Percentiles rank a stretch among this genome's conserved stretches.
Evolutionary conservation across 1,140 invertebrate genomes (phyloP).

Genomic region (Helicoverpa zea): DNA sequence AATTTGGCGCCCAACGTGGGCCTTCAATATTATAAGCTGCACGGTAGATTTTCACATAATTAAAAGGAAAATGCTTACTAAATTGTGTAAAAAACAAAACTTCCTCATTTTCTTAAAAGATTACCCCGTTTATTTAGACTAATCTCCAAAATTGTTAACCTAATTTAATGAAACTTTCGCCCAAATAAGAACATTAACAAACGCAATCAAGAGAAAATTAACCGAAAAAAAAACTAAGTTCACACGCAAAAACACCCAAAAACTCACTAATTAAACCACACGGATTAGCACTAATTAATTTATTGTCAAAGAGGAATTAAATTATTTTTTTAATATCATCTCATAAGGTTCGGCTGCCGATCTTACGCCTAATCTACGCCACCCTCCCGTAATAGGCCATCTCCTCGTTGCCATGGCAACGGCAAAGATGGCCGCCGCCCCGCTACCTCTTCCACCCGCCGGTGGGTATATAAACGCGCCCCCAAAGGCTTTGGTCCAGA

Average conservation of each 20-base stretch:
- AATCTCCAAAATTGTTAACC: constrained; percentile 37
- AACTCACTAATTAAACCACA: constrained; percentile 38
- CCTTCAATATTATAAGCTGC: background rate
- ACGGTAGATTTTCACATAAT: background rate
- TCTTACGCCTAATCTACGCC: constrained; percentile 83
- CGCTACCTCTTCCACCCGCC: constrained; percentile 64
- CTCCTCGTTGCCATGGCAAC: constrained; percentile 82
- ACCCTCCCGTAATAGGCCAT: constrained; percentile 85
- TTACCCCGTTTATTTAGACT: constrained; percentile 20
- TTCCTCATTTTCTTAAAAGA: constrained; percentile 9
- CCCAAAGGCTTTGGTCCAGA: constrained; percentile 65
- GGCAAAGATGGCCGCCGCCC: constrained; percentile 77
- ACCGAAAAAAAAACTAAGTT: background rate
- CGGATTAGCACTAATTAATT: constrained; percentile 45
- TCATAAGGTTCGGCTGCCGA: constrained; percentile 50
- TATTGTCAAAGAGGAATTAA: constrained; percentile 44
- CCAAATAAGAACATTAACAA: constrained; percentile 12
- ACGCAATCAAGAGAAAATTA: constrained; percentile 2
- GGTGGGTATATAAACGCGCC: constrained; percentile 75
- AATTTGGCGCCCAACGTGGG: constrained; percentile 28
- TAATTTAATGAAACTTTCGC: constrained; percentile 43
- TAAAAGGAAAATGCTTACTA: background rate
- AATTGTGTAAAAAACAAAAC: background rate
- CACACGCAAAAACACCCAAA: constrained; percentile 1
- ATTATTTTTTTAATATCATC: constrained; percentile 49